phyloP scores from a whole-genome alignment of 2,113 vertebrate genomes.

The Recurvirostra avosetta region DNA sequence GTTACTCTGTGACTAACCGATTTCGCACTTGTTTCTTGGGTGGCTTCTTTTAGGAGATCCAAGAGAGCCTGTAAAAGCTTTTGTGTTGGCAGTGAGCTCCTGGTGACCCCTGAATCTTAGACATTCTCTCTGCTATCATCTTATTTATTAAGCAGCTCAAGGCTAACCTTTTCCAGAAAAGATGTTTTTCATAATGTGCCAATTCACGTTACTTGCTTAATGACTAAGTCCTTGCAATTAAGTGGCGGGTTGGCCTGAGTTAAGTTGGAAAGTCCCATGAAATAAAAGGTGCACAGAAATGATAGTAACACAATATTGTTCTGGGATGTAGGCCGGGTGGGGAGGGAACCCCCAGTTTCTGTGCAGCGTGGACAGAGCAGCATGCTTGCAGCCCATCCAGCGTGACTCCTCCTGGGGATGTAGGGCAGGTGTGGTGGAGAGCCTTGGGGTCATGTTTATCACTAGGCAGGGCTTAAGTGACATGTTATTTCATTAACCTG shows the following conservation, averaged over 20 bases:
- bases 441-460: neutral
- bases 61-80: neutral
- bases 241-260: neutral
- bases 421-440: neutral
- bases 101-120: neutral
- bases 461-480: neutral
- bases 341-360: neutral
- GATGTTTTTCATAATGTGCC: neutral
- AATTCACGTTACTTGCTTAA: neutral
- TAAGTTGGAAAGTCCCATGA: neutral
- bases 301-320: accelerated
- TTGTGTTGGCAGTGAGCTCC: neutral
- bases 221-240: neutral
- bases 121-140: neutral
- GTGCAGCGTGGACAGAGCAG: neutral
- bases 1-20: neutral
- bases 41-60: neutral
- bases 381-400: neutral
- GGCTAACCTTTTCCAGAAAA: neutral
- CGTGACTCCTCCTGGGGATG: neutral
- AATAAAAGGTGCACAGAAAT: neutral
- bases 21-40: neutral
- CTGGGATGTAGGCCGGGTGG: neutral
- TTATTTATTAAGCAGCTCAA: neutral
- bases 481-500: neutral